Base-by-base conservation (phyloP, 2,888 invertebrate genomes). In the Arge pagana region DNA sequence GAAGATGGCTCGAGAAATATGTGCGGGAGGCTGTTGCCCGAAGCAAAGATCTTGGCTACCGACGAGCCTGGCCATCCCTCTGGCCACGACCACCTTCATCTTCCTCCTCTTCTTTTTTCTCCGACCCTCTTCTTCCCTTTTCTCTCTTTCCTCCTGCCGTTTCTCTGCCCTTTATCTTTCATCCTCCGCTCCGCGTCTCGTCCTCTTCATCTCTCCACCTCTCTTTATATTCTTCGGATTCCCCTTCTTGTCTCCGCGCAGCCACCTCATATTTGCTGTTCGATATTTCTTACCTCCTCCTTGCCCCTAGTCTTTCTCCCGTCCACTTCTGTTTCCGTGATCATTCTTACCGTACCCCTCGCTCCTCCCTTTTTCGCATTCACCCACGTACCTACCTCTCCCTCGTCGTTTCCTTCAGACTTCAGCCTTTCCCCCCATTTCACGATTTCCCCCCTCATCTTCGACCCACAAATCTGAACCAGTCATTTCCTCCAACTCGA, bases 71-170 rank as follows among this genome's bases (percentile, higher is more conserved):
- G 33, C n/a, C 33, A 33, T 33, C 45, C 33, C 33, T 35, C 10
- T 21, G 21, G 33, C 45, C 15, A 19, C 48, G 42, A 36, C 23
- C 50, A 40, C 53, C 45, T 48, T 45, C 28, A 21, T 33, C 23
- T 28, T 41, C 51, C 49, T 43, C 21, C 35, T 30, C 42, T 48
- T 35, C 16, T 41, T 24, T 30, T 40, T 37, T 18, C 62, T 60
- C 57, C 67, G 24, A 6, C 13, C 8, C 19, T 18, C 16, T 11
- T 15, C n/a, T 24, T 21, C 11, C 48, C 13, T 11, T 21, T 8
- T 26, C 36, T 36, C 31, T 26, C 33, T 11, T 2, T 36, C 40
- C 28, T 37, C 63, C 63, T 60, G 61, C 66, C 67, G 61, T 66
- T 55, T 60, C 60, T 60, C 53, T 64, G n/a, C n/a, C n/a, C n/a